These are phyloP conservation scores for Bembecia ichneumoniformis DNA, from an alignment of 2,888 invertebrate genomes.

Conservation along the genomic window DNA sequence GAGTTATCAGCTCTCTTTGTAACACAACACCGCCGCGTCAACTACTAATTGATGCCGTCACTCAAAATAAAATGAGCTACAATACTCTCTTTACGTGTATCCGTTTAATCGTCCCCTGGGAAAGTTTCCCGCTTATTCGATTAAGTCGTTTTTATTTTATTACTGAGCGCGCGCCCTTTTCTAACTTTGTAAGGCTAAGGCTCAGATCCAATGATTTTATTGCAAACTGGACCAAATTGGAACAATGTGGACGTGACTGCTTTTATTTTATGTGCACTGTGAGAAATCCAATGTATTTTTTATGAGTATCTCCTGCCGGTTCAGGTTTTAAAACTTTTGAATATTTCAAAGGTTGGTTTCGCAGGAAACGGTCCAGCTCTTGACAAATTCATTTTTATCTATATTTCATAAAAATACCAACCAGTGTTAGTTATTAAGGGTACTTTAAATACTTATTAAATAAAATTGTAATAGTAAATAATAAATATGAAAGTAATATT, in stretches of 20 bases:
- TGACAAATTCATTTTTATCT: no score
- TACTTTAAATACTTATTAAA: no score
- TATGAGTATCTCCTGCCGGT: no score
- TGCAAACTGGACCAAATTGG: neutral
- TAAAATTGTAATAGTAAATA: no score
- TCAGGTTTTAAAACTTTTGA: no score
- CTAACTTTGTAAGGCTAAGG: neutral
- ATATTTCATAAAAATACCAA: no score
- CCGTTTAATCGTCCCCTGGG: slow-evolving; percentile 45
- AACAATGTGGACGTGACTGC: neutral
- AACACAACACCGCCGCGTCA: slow-evolving; percentile 59
- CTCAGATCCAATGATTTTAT: neutral
- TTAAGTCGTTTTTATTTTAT: slow-evolving; percentile 29
- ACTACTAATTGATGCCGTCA: slow-evolving; percentile 69
- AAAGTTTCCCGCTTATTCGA: slow-evolving; percentile 26
- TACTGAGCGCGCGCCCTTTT: neutral
- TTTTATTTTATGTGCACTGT: neutral
- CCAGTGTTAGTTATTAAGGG: no score
- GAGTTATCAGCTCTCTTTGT: slow-evolving; percentile 53
- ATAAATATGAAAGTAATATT: no score
- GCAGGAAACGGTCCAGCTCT: no score
- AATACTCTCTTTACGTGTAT: slow-evolving; percentile 16
- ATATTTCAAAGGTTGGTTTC: no score
- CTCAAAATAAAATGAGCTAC: slow-evolving; percentile 50
- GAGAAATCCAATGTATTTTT: neutral